These are phyloP conservation scores for Drosophila ironensis DNA, from an alignment of 1,140 invertebrate genomes.

Conservation along the genomic window DNA sequence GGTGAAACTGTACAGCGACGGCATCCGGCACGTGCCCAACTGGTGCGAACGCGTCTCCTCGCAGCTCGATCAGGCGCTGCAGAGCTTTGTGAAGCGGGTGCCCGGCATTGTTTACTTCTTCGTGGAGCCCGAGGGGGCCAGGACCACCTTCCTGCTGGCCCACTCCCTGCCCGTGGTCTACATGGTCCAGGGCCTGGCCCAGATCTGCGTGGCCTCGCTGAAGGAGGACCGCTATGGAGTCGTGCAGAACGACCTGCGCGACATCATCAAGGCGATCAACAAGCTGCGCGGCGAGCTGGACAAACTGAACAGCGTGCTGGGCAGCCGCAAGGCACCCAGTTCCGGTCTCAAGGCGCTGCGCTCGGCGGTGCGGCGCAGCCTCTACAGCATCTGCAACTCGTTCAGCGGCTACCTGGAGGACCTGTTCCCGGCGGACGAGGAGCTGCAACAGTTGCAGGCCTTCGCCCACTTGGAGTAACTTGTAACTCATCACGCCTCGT, in stretches of 20 bases:
- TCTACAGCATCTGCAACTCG: slow-evolving; percentile 88
- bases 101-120: slow-evolving; percentile 88
- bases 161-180: slow-evolving; percentile 88
- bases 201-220: slow-evolving; percentile 86
- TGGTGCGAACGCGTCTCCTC: slow-evolving; percentile 79
- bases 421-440: slow-evolving; percentile 84
- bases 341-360: slow-evolving; percentile 84
- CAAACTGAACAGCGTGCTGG: slow-evolving; percentile 86
- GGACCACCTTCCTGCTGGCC: slow-evolving; percentile 85
- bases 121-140: slow-evolving; percentile 87
- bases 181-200: slow-evolving; percentile 87
- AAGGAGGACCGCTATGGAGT: slow-evolving; percentile 90
- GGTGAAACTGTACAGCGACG: slow-evolving; percentile 1
- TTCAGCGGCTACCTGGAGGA: slow-evolving; percentile 88
- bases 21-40: slow-evolving; percentile 59
- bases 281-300: slow-evolving; percentile 87
- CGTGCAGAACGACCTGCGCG: slow-evolving; percentile 88
- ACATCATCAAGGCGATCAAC: slow-evolving; percentile 86
- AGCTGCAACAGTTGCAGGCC: slow-evolving; percentile 83
- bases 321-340: slow-evolving; percentile 84
- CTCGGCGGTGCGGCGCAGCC: slow-evolving; percentile 86
- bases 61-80: slow-evolving; percentile 60
- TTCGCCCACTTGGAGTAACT: slow-evolving; percentile 83
- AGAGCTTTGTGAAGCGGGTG: slow-evolving; percentile 82
- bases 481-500: background rate